Evolutionary conservation across 2,888 invertebrate genomes (phyloP).

Genomic region (Apodemia hepburni): DNA sequence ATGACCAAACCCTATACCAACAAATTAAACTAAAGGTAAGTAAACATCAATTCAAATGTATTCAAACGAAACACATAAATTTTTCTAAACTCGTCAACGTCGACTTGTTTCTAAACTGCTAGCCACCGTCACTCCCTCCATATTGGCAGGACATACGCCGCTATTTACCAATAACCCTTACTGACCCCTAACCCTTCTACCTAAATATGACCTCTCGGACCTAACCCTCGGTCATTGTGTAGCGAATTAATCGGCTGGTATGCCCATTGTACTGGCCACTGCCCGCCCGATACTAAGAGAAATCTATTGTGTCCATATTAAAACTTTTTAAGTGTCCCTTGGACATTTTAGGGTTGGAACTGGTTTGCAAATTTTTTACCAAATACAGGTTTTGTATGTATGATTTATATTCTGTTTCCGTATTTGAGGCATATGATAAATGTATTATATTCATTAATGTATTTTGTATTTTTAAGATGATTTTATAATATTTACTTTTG

Average conservation of each 20-base stretch:
- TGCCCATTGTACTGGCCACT: slow-evolving; percentile 61
- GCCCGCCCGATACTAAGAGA: slow-evolving; percentile 53
- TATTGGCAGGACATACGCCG: slow-evolving; percentile 44
- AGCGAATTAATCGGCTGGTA: slow-evolving; percentile 74
- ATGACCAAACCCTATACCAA: neutral
- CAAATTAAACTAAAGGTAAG: neutral
- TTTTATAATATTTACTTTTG: too few species aligned
- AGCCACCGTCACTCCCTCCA: slow-evolving; percentile 66
- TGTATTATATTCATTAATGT: too few species aligned
- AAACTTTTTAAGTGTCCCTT: slow-evolving; percentile 64
- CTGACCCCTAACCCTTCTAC: slow-evolving; percentile 74
- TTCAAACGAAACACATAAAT: slow-evolving; percentile 60
- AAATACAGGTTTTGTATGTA: slow-evolving; percentile 28
- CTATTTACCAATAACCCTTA: slow-evolving; percentile 71
- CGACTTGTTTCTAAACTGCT: slow-evolving; percentile 66
- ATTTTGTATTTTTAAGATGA: too few species aligned
- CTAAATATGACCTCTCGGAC: slow-evolving; percentile 76
- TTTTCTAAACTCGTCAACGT: slow-evolving; percentile 45
- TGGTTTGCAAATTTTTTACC: slow-evolving; percentile 44
- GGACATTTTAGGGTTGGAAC: slow-evolving; percentile 48
- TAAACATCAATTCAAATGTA: neutral
- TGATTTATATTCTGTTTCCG: slow-evolving; percentile 32
- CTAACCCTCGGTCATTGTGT: slow-evolving; percentile 67
- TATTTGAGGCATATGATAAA: slow-evolving; percentile 18
- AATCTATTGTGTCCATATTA: slow-evolving; percentile 68